Base-by-base conservation (phyloP, 1,140 invertebrate species). In the Zeugodacus cucurbitae region DNA sequence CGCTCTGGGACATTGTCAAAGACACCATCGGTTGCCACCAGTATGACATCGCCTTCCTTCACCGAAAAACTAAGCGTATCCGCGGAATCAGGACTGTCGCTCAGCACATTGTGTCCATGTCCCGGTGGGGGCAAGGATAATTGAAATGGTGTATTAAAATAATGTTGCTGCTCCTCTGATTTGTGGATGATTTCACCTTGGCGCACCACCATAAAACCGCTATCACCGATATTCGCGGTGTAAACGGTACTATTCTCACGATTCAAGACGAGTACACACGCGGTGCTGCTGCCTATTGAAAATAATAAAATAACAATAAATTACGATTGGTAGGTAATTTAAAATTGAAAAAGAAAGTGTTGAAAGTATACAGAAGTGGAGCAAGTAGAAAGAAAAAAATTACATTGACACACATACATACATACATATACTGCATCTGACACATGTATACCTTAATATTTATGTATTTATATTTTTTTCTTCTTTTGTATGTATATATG, bases 81-180 rank as follows among this genome's bases (percentile, higher is more conserved):
- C 14, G 98, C 98, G 34, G 97, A 96, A 89, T 98, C 97, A 41
- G 98, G 98, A 93, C 97, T 98, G 94, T 98, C 98, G 93, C 97
- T 98, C 7, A 98, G 95, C 48, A 98, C 97, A 90, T 96, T 96
- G 34, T 96, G 96, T 89, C 96, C 96, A 90, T 98, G 97, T 67
- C 97, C 96, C 6, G 98, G 97, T 29, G 98, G 99, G 70, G 98
- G 97, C 89, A 99, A 94, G 59, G 98, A 98, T 82, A 99, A 95
- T 94, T 99, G 98, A 94, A 98, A 99, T 10, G 99, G 99, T 44
- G 99, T 99, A 94, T 99, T 99, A 93, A 99, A 99, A 93, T 99
- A 99, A 94, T 99, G 98, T 91, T 99, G 98, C 92, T 99, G 98
- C 94, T 99, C 98, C 90, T 98, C 96, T 1, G 98, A 98, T 87